Base-by-base conservation (phyloP, 2,888 invertebrate species). In the Caenorhabditis afra region DNA sequence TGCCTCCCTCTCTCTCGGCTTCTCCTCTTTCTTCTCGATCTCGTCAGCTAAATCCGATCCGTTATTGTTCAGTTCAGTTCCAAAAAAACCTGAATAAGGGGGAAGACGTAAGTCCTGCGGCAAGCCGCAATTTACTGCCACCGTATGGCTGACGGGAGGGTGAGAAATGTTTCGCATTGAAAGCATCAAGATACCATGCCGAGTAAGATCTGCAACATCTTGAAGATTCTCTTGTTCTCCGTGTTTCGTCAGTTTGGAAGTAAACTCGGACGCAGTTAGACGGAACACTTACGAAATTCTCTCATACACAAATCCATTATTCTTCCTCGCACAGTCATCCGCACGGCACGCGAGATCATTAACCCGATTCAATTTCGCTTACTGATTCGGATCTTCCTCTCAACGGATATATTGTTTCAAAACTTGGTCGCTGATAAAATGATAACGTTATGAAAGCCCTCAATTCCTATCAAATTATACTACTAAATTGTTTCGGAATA, bases 311-410 rank as follows among this genome's bases (percentile, higher is more conserved):
- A 50, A 55, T 65, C 59, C 49, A 61, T 67, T 68, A 68, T 76
- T 61, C 64, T 64, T 64, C 44, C 35, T 61, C 45, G 37, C 49
- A 62, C 39, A 45, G 39, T 62, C 57, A 22, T 55, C 41, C 29
- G n/a, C 39, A 45, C 55, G 55, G 49, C 76, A 76, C 49, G 57
- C 57, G 41, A 59, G 76, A 68, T 76, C 67, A 76, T 76, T 76
- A 76, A 76, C 76, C 76, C 76, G 76, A 68, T 76, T 76, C 68
- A 76, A 29, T 22, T 29, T 64, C 64, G 50, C 73, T 58, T 73
- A 73, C 73, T 73, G 50, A 73, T 73, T 64, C 37, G 64, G 49
- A 44, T 64, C 35, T 53, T 55, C 55, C 47, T 49, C 47, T 29
- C 29, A 29, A 64, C 64, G 58, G 64, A 73, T 73, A 55, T 64